These are phyloP conservation scores for Atethmia centrago DNA, from an alignment of 2,888 invertebrate species.

Conservation along the genomic window DNA sequence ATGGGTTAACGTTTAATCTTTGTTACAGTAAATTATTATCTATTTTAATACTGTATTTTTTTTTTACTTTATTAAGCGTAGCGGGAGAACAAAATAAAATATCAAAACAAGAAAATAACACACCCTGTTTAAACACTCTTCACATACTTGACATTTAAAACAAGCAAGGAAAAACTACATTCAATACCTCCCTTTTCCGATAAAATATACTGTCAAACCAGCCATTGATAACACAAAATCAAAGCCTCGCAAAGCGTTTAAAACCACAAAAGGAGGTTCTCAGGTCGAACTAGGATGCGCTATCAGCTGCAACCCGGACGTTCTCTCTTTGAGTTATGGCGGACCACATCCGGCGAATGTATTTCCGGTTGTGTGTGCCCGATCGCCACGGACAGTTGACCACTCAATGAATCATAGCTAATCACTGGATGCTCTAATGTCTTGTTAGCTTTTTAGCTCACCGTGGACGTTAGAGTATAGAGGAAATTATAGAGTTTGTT, in stretches of 20 bases:
- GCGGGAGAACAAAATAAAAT: too few relatives aligned
- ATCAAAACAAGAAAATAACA: too few relatives aligned
- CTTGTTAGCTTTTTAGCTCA: constrained; percentile 58
- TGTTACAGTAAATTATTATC: neutral
- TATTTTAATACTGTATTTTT: neutral
- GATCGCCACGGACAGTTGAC: constrained; percentile 82
- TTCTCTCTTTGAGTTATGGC: constrained; percentile 86
- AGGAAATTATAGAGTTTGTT: constrained; percentile 41
- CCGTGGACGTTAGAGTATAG: neutral
- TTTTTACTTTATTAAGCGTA: neutral
- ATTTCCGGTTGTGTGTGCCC: constrained; percentile 82
- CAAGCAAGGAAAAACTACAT: neutral
- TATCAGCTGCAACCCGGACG: constrained; percentile 84
- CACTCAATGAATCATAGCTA: constrained; percentile 85
- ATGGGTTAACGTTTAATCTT: constrained; percentile 7
- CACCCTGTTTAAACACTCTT: neutral
- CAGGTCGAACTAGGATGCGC: constrained; percentile 69
- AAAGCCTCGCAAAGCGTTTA: constrained; percentile 53
- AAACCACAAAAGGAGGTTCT: constrained; percentile 68
- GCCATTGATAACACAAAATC: constrained; percentile 40
- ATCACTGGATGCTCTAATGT: constrained; percentile 73
- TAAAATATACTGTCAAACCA: constrained; percentile 19
- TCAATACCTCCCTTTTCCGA: neutral
- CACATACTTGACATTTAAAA: neutral
- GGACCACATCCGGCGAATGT: constrained; percentile 85